Evolutionary conservation across 2,888 invertebrate species (phyloP).

Genomic region (Amiota mariae): DNA sequence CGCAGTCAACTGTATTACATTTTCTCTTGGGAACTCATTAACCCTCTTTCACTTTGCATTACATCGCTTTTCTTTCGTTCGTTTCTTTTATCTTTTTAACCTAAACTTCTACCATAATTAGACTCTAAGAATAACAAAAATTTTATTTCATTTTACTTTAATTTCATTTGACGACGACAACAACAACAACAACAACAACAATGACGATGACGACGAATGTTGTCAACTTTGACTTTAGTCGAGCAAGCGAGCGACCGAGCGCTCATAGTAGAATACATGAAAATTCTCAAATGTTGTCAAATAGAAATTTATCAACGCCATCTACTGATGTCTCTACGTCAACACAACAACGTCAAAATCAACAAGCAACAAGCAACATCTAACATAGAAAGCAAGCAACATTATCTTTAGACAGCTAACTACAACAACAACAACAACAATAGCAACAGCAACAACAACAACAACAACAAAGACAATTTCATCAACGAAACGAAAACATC

Average conservation of each 20-base stretch:
- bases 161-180: background rate
- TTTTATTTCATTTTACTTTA: conserved; percentile 2
- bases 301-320: conserved; percentile 23
- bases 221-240: conserved; percentile 8
- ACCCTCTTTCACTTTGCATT: conserved; percentile 35
- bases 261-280: background rate
- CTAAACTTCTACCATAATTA: conserved; percentile 5
- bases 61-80: conserved; percentile 19
- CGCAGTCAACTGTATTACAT: too few species aligned
- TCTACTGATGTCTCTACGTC: background rate
- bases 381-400: background rate
- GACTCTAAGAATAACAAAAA: conserved; percentile 9
- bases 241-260: background rate
- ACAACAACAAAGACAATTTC: background rate
- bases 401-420: background rate
- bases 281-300: conserved; percentile 2
- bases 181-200: too few species aligned
- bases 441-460: too few species aligned
- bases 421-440: background rate
- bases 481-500: background rate
- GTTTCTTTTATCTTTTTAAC: background rate
- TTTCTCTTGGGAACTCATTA: too few species aligned
- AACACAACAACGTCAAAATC: background rate
- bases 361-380: background rate
- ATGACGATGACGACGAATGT: background rate